Conservation (phyloP, 2,888 invertebrate species). For the Cheilosia vernalis region DNA sequence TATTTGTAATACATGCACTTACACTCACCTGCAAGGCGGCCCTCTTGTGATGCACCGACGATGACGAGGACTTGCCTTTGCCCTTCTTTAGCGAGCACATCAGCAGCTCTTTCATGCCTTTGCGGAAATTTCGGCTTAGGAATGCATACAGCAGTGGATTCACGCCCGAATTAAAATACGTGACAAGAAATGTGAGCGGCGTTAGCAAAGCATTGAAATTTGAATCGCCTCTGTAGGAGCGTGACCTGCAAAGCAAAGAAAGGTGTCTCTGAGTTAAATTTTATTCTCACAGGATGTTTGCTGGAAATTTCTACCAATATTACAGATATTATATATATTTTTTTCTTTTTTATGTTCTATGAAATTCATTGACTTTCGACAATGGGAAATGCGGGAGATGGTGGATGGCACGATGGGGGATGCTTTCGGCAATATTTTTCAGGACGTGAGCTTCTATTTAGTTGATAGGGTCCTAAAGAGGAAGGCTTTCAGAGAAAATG, state of each 20-base stretch:
- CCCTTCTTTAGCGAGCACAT: constrained; percentile 85
- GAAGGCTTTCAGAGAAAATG: too few species aligned
- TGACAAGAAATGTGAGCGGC: constrained; percentile 92
- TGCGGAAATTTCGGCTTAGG: constrained; percentile 91
- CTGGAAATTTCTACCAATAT: neutral
- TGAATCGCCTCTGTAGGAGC: constrained; percentile 88
- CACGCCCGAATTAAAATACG: constrained; percentile 95
- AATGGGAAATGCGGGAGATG: too few species aligned
- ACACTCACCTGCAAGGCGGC: constrained; percentile 81
- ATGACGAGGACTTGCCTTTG: constrained; percentile 82
- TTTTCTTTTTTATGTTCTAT: neutral
- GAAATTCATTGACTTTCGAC: too few species aligned
- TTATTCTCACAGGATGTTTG: neutral
- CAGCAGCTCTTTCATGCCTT: constrained; percentile 92
- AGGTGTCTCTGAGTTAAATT: neutral
- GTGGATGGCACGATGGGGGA: too few species aligned
- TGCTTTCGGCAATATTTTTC: too few species aligned
- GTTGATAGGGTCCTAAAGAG: too few species aligned
- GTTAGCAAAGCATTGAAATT: constrained; percentile 91
- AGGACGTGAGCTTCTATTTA: too few species aligned
- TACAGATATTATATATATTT: neutral
- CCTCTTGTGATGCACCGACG: constrained; percentile 83
- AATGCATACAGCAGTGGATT: constrained; percentile 96
- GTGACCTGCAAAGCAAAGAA: constrained; percentile 82
- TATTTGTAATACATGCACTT: constrained; percentile 49